These are phyloP conservation scores for Paraplagusia blochii DNA, from an alignment of 2,113 vertebrate genomes.

Conservation along the genomic window DNA sequence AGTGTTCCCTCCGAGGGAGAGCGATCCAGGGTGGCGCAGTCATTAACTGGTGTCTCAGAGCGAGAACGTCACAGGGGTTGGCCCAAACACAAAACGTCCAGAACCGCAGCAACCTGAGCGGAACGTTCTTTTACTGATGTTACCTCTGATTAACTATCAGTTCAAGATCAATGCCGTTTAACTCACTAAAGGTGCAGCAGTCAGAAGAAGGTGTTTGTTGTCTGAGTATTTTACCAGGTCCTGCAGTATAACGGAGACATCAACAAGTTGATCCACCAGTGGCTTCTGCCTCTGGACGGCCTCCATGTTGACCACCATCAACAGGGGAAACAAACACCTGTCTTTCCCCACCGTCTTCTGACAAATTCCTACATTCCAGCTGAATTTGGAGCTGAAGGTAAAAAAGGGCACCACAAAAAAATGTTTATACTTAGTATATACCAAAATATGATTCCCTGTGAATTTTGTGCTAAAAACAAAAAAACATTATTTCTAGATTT, in stretches of 20 bases:
- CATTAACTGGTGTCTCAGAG: conserved; percentile 25
- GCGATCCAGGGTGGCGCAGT: conserved; percentile 47
- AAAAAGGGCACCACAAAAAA: no score
- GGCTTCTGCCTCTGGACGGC: no score
- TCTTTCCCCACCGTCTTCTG: no score
- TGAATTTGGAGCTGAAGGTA: no score
- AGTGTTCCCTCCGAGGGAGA: conserved; percentile 53
- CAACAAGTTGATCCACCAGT: conserved; percentile 5
- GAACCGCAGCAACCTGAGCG: conserved; percentile 48
- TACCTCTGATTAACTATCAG: conserved; percentile 66
- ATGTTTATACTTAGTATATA: no score
- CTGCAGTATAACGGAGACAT: background rate
- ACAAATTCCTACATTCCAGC: no score
- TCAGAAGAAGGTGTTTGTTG: conserved; percentile 25
- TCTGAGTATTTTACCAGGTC: background rate
- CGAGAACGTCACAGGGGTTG: conserved; percentile 55
- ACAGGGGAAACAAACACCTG: no score
- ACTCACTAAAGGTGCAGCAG: conserved; percentile 44
- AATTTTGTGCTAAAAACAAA: no score
- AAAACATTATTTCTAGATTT: no score
- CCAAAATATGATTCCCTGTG: no score
- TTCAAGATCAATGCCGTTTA: conserved; percentile 60
- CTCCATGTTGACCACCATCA: no score
- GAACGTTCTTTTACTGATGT: conserved; percentile 64
- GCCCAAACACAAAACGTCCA: conserved; percentile 63